Percentiles rank a stretch among this genome's conserved stretches.
phyloP scores from a whole-genome alignment of 2,113 vertebrate species.

The Hemibagrus wyckioides region DNA sequence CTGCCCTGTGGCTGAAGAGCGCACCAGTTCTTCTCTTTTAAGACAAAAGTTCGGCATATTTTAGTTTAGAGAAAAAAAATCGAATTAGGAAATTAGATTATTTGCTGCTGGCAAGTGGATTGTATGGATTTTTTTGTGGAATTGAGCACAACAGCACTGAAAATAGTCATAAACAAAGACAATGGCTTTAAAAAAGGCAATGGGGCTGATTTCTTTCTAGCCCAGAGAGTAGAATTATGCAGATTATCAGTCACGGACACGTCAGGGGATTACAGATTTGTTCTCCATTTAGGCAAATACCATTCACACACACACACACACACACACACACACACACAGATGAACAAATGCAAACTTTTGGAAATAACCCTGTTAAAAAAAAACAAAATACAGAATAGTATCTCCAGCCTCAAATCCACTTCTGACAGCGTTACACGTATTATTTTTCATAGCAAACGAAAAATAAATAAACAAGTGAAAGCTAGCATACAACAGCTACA shows the following conservation, averaged over 20 bases:
- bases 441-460: neutral
- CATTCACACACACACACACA: neutral
- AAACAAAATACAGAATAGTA: neutral
- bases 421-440: neutral
- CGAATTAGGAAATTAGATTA: neutral
- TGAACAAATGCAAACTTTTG: neutral
- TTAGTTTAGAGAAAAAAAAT: neutral
- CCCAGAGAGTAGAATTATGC: neutral
- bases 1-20: slow-evolving; percentile 53
- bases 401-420: neutral
- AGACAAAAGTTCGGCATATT: slow-evolving; percentile 4
- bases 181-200: too few relatives aligned
- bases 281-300: neutral
- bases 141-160: neutral
- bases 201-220: neutral
- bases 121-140: neutral
- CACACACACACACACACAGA: neutral
- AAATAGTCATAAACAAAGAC: neutral
- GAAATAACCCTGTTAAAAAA: neutral
- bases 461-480: too few relatives aligned
- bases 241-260: neutral
- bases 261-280: neutral
- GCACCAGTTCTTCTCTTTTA: slow-evolving; percentile 43
- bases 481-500: neutral
- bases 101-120: neutral